Base-by-base conservation (phyloP, 2,113 vertebrate species). In the Gavialis gangeticus region DNA sequence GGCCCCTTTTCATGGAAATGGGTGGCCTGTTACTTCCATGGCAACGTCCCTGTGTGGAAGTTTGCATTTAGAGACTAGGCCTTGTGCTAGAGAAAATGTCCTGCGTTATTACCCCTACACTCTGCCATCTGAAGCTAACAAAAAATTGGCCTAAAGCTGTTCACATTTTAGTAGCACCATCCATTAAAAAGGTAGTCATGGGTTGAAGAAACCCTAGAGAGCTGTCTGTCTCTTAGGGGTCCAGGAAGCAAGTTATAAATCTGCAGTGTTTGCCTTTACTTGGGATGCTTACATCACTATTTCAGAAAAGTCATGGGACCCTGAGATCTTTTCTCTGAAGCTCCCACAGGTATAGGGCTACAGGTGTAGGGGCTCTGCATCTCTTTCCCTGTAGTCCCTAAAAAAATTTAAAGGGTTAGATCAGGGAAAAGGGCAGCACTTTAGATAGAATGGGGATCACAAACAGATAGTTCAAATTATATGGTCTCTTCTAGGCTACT, bases 151-250 rank as follows among this genome's bases (percentile, higher is more conserved):
- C 63, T 62, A n/a, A 82, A 86, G 12, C n/a, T 92, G 56, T 63
- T 5, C 79, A 77, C 77, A 55, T 30, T 91, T 86, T 13, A 55
- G 0, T 71, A 54, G 12, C 84, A 55, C 58, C 54, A 3, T 63
- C 25, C 34, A 88, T 77, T 90, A n/a, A 88, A 73, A 63, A 14
- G 46, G 46, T 46, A 46, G 46, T 46, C 46, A 46, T 46, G 46
- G 30, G 19, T 63, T 84, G 58, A 78, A 10, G 75, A 67, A 34
- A 22, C 63, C 54, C 13, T 77, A 83, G 84, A 63, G 22, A 92
- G 34, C 66, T 0, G 0, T 25, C 18, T 15, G n/a, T 67, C 66
- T 67, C n/a, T n/a, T 24, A 54, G 57, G 11, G 25, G 5, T 60
- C 58, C 1, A 1, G 76, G 63, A 60, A 88, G 75, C 21, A 16